These are phyloP conservation scores for Bubo bubo DNA, from an alignment of 2,113 vertebrate species.

Conservation along the genomic window DNA sequence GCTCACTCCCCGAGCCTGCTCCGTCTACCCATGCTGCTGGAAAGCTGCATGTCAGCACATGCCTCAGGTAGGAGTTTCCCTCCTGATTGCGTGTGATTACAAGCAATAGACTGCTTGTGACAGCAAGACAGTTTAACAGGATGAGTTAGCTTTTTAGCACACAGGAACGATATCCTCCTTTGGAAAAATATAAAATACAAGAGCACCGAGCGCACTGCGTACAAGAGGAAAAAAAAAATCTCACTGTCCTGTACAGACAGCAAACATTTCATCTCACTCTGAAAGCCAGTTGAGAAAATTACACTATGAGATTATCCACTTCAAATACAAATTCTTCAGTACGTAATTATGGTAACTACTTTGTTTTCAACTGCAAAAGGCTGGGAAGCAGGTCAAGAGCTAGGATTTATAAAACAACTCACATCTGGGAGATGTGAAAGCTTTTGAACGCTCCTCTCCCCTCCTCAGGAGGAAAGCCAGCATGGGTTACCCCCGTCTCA, in stretches of 20 bases:
- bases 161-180: neutral
- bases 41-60: slow-evolving; percentile 41
- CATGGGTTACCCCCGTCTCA: fast-evolving
- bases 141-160: neutral
- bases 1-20: neutral
- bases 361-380: neutral
- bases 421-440: neutral
- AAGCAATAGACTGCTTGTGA: neutral
- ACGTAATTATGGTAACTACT: neutral
- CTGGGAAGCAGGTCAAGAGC: neutral
- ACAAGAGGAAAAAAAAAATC: neutral
- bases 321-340: neutral
- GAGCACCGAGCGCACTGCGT: neutral
- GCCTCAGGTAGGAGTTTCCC: slow-evolving; percentile 40
- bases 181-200: neutral
- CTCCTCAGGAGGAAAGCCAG: neutral
- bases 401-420: neutral
- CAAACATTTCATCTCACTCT: neutral
- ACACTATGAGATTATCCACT: neutral
- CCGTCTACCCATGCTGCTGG: neutral
- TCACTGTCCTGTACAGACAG: fast-evolving
- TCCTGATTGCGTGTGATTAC: neutral
- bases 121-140: neutral
- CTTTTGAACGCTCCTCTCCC: neutral
- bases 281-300: neutral